Base-by-base conservation (phyloP, 2,888 invertebrate genomes). In the Sesia bembeciformis region DNA sequence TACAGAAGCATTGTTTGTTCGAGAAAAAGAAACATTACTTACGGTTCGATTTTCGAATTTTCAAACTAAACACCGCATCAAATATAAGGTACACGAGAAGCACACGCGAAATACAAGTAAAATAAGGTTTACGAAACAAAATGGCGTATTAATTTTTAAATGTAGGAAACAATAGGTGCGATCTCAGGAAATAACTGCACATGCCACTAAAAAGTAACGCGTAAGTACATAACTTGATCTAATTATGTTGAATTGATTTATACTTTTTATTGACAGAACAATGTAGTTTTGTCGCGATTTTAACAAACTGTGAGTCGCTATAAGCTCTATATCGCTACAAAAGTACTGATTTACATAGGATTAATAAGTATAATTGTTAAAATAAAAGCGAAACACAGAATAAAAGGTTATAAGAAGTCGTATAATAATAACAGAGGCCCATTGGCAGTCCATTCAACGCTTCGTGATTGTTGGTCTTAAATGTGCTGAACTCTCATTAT, bases 131-230 rank as follows among this genome's bases (percentile, higher is more conserved):
- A 39, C 39, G 50, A 39, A 54, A 60, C 82, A 85, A 85, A 85
- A 85, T 85, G 84, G 84, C 85, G 84, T 72, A 57, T 72, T 72
- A 72, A 74, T 74, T 72, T 67, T 68, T 72, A 75, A 79, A 72
- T 70, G 67, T 70, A 69, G 68, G 73, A 77, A 81, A 83, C 84
- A 84, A 84, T 83, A 80, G 72, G 63, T 64, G 61, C 68, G 72
- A 74, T 82, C 84, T 76, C 80, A 74, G 67, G 74, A 78, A 81
- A 84, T 84, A 85, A 84, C 83, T 81, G 83, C 85, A 86, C 85
- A 85, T 80, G 81, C 78, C 63, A 74, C 68, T 75, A 74, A 74
- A 74, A 76, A 76, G 63, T 68, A 69, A 66, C 71, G 72, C 76
- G 74, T 74, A 74, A 68, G 70, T 76, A 77, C 74, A 63, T 70